Base-by-base conservation (phyloP, 30 jellyfish, hydroid and myxozoan species). In the Hydractinia symbiolongicarpus region DNA sequence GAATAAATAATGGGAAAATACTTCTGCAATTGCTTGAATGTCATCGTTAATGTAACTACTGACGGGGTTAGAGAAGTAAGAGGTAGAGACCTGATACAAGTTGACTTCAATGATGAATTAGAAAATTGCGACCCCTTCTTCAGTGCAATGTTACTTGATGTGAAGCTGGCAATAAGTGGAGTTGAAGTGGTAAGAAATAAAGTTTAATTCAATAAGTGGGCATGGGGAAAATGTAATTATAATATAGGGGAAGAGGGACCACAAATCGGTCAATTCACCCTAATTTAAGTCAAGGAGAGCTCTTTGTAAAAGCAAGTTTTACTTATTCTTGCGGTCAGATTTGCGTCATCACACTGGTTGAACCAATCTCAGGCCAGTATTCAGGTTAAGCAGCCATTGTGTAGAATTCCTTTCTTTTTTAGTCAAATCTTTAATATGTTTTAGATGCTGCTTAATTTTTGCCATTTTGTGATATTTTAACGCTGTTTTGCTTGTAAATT, bases 21-120 rank as follows among this genome's bases (percentile, higher is more conserved):
- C 53, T 66, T 56, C 70, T 91, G 98, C 85, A 86, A 86, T n/a
- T 91, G 98, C 87, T 69, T 87, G 76, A 91, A 91, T 60, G 58
- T 91, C 60, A 76, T 85, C 4, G 53, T 91, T 52, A 86, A 86
- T 83, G 82, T 86, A 51, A 51, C 55, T 1, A 83, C 78, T 55
- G 88, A 66, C 53, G 91, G 64, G 21, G 54, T 61, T 53, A 83
- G 82, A 74, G 85, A 51, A 6, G 82, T 80, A 10, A 51, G 16
- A 15, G 91, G 91, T 21, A 61, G 49, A 50, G 88, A 79, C 19
- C 57, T 91, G 82, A 82, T 91, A 10, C 85, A 81, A 21, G 50
- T 50, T 54, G 95, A 81, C 5, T 52, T 10, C 30, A 92, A 79
- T 57, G 83, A 79, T 49, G 83, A 21, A 61, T 19, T 53, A 9